phyloP scores from a whole-genome alignment of 2,113 vertebrate species.

The Phasianus colchicus region DNA sequence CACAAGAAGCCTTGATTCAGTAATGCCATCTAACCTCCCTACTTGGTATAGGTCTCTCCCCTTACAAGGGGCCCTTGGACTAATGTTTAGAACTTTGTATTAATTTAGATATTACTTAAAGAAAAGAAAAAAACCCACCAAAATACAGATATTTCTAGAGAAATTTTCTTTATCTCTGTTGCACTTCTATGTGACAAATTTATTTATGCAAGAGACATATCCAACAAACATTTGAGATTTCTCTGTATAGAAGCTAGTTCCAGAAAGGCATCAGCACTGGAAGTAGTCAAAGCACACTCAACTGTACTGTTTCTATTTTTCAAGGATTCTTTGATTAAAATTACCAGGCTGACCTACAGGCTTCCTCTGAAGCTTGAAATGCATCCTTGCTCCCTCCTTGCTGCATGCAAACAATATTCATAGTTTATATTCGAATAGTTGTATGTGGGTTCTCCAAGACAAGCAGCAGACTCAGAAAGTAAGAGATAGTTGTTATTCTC shows the following conservation, averaged over 20 bases:
- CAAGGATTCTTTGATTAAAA: neutral
- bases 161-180: neutral
- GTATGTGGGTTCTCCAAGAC: neutral
- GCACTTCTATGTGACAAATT: fast-evolving
- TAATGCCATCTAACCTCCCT: neutral
- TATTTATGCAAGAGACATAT: neutral
- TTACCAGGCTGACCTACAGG: neutral
- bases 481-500: neutral
- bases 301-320: neutral
- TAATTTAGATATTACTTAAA: neutral
- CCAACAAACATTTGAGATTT: neutral
- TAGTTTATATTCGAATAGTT: neutral
- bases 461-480: neutral
- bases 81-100: neutral
- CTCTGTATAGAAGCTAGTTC: neutral
- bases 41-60: fast-evolving
- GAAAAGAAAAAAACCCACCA: neutral
- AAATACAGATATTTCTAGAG: neutral
- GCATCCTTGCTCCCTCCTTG: neutral
- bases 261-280: neutral
- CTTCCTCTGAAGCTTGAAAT: neutral
- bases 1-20: neutral
- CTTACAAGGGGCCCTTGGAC: neutral
- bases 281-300: neutral
- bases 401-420: neutral